These are phyloP conservation scores for Calliphora vomitoria DNA, from an alignment of 2,888 invertebrate genomes.

Conservation along the genomic window DNA sequence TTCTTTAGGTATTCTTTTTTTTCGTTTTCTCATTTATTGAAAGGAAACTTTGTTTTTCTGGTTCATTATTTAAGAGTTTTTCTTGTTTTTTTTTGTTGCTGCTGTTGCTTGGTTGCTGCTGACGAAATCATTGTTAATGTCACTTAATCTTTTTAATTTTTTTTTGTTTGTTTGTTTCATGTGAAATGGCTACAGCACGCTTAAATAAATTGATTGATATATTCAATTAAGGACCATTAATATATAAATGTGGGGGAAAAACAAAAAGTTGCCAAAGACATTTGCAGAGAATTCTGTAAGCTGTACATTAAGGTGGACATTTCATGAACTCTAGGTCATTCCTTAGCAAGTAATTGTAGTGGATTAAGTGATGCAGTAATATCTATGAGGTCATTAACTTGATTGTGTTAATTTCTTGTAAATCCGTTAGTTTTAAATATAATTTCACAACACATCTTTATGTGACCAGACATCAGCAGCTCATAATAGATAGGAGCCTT, in stretches of 20 bases:
- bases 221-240: slow-evolving; percentile 71
- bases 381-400: no score
- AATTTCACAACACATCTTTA: no score
- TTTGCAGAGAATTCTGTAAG: not conserved
- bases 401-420: no score
- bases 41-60: slow-evolving; percentile 15
- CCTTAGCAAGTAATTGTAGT: no score
- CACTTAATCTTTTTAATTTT: slow-evolving; percentile 51
- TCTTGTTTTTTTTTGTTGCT: slow-evolving; percentile 1
- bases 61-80: slow-evolving; percentile 27
- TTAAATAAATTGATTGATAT: slow-evolving; percentile 72
- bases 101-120: slow-evolving; percentile 9
- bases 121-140: slow-evolving; percentile 63
- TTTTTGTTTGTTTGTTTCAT: slow-evolving; percentile 24
- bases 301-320: slow-evolving; percentile 11
- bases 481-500: no score
- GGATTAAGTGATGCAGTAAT: no score
- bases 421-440: no score
- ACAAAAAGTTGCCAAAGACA: slow-evolving; percentile 5
- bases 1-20: slow-evolving; percentile 36
- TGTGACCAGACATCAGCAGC: no score
- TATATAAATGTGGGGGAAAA: slow-evolving; percentile 15
- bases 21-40: slow-evolving; percentile 10
- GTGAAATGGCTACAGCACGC: slow-evolving; percentile 66
- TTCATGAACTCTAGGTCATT: not conserved